Evolutionary conservation across 1,140 invertebrate species (phyloP).

Genomic region (Homalodisca vitripennis): DNA sequence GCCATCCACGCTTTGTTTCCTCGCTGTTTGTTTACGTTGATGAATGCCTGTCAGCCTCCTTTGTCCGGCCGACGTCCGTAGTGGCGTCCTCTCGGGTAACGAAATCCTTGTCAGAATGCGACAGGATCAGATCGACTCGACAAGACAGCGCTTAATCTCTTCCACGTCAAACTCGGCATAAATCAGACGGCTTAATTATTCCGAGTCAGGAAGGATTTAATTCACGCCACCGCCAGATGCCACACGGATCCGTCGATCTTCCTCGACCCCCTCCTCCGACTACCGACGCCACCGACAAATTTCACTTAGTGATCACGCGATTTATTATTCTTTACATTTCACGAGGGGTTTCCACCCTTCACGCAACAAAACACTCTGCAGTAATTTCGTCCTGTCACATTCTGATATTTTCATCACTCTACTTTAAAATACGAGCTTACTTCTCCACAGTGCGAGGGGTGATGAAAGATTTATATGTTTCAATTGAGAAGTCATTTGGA

Average conservation of each 20-base stretch:
- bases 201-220: too few relatives aligned
- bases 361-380: slow-evolving; percentile 17
- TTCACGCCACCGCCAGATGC: too few relatives aligned
- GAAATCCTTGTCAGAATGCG: too few relatives aligned
- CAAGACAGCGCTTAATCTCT: too few relatives aligned
- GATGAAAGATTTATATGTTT: slow-evolving; percentile 15
- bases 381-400: slow-evolving; percentile 5
- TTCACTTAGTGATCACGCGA: slow-evolving; percentile 15
- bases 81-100: too few relatives aligned
- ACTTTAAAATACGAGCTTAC: neutral
- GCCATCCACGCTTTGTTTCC: slow-evolving; percentile 12
- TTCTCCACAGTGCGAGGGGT: neutral
- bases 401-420: slow-evolving; percentile 13
- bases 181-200: too few relatives aligned
- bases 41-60: neutral
- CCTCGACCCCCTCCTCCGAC: too few relatives aligned
- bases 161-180: too few relatives aligned
- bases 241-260: too few relatives aligned
- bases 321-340: slow-evolving; percentile 16
- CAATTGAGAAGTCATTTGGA: neutral
- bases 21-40: slow-evolving; percentile 20
- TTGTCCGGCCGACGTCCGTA: too few relatives aligned
- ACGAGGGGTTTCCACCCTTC: slow-evolving; percentile 16
- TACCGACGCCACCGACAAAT: too few relatives aligned
- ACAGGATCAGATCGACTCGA: too few relatives aligned